Evolutionary conservation across 1,140 invertebrate genomes (phyloP), one percentile per base, ranked within the genome.

Genomic region (Acarapis woodi): DNA sequence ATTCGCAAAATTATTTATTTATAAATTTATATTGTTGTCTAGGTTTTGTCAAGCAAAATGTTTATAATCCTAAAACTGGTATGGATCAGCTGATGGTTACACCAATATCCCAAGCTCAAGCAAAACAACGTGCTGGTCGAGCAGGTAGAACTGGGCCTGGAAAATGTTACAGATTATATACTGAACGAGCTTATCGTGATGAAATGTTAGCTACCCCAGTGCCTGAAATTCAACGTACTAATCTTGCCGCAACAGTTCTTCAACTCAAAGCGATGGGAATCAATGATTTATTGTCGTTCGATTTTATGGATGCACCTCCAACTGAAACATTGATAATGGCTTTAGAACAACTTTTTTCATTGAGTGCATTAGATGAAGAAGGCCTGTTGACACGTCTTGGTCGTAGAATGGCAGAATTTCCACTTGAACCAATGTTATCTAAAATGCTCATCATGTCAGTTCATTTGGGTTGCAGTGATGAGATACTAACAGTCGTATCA

Each of bases 1-100:
- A n/a, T n/a, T n/a, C n/a, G n/a, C n/a, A n/a, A n/a, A n/a, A n/a
- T n/a, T n/a, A n/a, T n/a, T n/a, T n/a, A n/a, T n/a, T n/a, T n/a
- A n/a, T n/a, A n/a, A n/a, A n/a, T n/a, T n/a, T n/a, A n/a, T n/a
- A n/a, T n/a, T n/a, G n/a, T n/a, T n/a, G n/a, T n/a, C 85, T 88
- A 14, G 93, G 90, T 2, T 99, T 94, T 59, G 85, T 82, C 30
- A 99, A 99, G 55, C 87, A 96, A 60, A 97, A 96, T 53, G 90
- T 88, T 56, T 99, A 93, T 51, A 96, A 97, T 63, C 83, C 90
- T 0, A 63, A 80, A 42, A 90, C 83, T 9, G 85, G 90, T 14
- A 94, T 99, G 79, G 90, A 97, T 52, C 90, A 83, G 48, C 62
- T 99, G 28, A 76, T 90, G 59, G 80, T 99, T 3, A 83, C 87